Percentiles rank a stretch among this genome's conserved stretches.
Evolutionary conservation across 2,113 vertebrate genomes (phyloP).

Genomic region (Erythrolamprus reginae): DNA sequence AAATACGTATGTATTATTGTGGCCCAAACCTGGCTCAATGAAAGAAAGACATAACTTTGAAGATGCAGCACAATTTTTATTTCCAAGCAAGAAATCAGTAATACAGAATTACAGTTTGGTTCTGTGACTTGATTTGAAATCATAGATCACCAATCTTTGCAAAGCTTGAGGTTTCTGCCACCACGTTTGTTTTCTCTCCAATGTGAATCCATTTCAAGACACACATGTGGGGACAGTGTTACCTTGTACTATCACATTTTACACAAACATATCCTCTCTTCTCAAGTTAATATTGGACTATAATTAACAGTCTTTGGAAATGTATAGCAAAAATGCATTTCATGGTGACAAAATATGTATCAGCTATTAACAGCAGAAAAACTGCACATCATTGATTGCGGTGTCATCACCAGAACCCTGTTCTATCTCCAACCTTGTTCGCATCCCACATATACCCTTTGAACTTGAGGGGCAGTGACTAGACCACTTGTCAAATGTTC

Average conservation of each 20-base stretch:
- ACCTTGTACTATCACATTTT: background rate
- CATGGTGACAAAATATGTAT: background rate
- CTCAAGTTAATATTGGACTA: background rate
- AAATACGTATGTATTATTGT: background rate
- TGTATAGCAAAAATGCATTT: background rate
- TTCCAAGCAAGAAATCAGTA: too few relatives aligned
- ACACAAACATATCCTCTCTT: too few relatives aligned
- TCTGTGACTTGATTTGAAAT: background rate
- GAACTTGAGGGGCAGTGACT: constrained; percentile 12
- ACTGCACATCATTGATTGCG: constrained; percentile 38
- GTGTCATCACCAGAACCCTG: constrained; percentile 48
- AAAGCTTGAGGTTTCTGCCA: background rate
- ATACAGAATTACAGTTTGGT: too few relatives aligned
- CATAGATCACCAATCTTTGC: background rate
- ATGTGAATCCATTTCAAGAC: background rate
- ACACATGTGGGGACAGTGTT: background rate
- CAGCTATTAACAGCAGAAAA: constrained; percentile 54
- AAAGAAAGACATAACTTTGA: too few relatives aligned
- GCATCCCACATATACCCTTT: constrained; percentile 36
- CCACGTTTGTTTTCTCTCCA: background rate
- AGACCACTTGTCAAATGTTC: constrained; percentile 52
- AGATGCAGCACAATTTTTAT: too few relatives aligned
- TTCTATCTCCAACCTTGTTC: constrained; percentile 43
- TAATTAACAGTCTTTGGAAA: background rate
- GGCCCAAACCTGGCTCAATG: too few relatives aligned